phyloP scores from a whole-genome alignment of 2,888 invertebrate species.

The Beris chalybata region DNA sequence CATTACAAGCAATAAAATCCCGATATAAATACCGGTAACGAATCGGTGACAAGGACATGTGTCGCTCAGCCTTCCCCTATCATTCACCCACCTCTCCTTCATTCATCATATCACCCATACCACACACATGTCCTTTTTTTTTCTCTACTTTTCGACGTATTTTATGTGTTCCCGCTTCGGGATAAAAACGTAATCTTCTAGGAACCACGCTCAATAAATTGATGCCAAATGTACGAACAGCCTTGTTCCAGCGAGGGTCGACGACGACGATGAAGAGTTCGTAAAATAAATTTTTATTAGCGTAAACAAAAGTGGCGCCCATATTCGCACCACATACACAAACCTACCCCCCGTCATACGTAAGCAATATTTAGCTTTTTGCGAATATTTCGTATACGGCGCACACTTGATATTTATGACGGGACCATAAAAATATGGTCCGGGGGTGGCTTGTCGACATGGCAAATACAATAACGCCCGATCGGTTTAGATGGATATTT shows the following conservation, averaged over 20 bases:
- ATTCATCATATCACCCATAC: too few relatives aligned
- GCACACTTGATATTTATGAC: slow-evolving; percentile 32
- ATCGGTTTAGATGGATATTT: slow-evolving; percentile 30
- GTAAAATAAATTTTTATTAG: slow-evolving; percentile 33
- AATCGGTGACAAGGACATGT: slow-evolving; percentile 28
- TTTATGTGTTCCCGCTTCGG: slow-evolving; percentile 18
- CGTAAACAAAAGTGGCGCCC: slow-evolving; percentile 31
- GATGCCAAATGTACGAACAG: slow-evolving; percentile 14
- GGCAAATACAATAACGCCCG: slow-evolving; percentile 31
- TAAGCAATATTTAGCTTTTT: slow-evolving; percentile 7
- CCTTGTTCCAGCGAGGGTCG: slow-evolving; percentile 8
- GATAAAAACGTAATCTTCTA: slow-evolving; percentile 23
- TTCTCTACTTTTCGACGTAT: not conserved
- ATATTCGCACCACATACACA: slow-evolving; percentile 19
- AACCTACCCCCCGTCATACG: not conserved
- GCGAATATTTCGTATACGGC: slow-evolving; percentile 23
- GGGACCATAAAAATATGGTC: slow-evolving; percentile 29
- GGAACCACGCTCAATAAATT: slow-evolving; percentile 27
- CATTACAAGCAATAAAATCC: slow-evolving; percentile 25
- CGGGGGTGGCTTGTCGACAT: slow-evolving; percentile 23
- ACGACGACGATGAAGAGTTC: slow-evolving; percentile 32
- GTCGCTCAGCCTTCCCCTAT: slow-evolving; percentile 1
- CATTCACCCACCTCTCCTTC: not conserved
- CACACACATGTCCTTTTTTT: not conserved
- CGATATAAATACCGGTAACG: slow-evolving; percentile 20